Evolutionary conservation across 2,797 vertebrate genomes (phyloP).

Genomic region (Oryzias dopingdopingensis): DNA sequence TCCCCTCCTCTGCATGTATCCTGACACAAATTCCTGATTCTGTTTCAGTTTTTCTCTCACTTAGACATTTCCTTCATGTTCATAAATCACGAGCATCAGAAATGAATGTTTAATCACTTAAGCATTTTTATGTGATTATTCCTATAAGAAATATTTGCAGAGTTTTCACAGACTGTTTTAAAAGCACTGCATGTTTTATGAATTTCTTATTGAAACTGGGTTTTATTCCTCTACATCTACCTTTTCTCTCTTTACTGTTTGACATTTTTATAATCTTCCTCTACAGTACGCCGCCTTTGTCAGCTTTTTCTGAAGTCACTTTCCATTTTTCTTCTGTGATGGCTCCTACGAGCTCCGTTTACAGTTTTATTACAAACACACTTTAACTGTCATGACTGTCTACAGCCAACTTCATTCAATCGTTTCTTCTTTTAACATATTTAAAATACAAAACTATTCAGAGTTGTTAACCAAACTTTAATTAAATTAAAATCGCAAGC

Average conservation of each 20-base stretch:
- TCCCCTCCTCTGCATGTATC: constrained; percentile 19
- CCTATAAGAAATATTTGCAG: too few relatives aligned
- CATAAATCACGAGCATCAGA: neutral
- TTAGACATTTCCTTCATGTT: neutral
- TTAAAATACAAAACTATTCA: constrained; percentile 31
- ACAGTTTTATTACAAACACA: constrained; percentile 54
- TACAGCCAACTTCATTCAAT: constrained; percentile 48
- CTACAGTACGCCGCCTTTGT: constrained; percentile 26
- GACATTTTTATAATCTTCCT: constrained; percentile 15
- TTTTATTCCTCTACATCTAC: neutral
- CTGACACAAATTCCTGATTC: constrained; percentile 13
- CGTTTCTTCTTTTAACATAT: constrained; percentile 25
- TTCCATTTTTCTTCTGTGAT: constrained; percentile 50
- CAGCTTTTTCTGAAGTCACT: constrained; percentile 23
- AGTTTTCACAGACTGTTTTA: too few relatives aligned
- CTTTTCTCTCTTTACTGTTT: constrained; percentile 20
- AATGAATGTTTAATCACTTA: too few relatives aligned
- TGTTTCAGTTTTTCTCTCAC: too few relatives aligned
- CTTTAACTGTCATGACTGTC: constrained; percentile 46
- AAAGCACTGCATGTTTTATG: too few relatives aligned
- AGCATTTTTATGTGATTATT: too few relatives aligned
- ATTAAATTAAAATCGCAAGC: too few relatives aligned
- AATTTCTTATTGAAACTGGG: too few relatives aligned
- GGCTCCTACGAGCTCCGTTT: constrained; percentile 25
- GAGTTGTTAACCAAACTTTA: constrained; percentile 11